Evolutionary conservation across 30 jellyfish, hydroid and myxozoan genomes (phyloP).

Genomic region (Nemopilema nomurai): DNA sequence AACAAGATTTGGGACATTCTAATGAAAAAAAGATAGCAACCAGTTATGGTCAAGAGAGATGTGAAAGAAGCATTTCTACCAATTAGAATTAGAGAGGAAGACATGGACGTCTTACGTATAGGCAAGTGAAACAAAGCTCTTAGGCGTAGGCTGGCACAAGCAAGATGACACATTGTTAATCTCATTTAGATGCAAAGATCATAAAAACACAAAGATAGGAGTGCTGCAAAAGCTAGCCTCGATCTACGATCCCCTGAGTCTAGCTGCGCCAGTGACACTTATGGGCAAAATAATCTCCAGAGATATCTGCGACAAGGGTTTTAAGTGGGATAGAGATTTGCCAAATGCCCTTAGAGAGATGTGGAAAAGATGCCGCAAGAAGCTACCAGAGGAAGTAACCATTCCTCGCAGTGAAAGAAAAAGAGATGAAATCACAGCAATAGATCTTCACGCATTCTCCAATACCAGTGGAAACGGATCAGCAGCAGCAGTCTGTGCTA

Average conservation of each 20-base stretch:
- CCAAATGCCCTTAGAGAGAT: constrained; percentile 10
- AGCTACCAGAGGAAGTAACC: constrained; percentile 28
- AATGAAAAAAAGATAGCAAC: constrained; percentile 13
- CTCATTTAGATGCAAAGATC: constrained; percentile 15
- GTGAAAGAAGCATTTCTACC: constrained; percentile 11
- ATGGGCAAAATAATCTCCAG: constrained; percentile 46
- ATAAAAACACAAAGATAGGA: constrained; percentile 53
- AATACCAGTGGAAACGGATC: constrained; percentile 53
- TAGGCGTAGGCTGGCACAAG: constrained; percentile 64
- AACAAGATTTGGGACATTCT: constrained; percentile 18
- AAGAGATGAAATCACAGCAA: not conserved
- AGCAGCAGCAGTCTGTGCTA: constrained; percentile 39
- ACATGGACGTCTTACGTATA: not conserved
- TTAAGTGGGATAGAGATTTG: constrained; percentile 55
- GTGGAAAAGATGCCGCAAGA: constrained; percentile 18
- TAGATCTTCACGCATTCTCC: constrained; percentile 46
- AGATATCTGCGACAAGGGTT: constrained; percentile 37
- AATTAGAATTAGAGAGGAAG: constrained; percentile 1
- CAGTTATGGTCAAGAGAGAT: not conserved
- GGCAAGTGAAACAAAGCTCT: constrained; percentile 31
- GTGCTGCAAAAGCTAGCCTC: constrained; percentile 47
- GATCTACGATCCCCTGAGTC: constrained; percentile 59
- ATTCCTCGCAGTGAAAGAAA: constrained; percentile 35
- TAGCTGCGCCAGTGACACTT: constrained; percentile 60
- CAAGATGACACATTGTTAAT: constrained; percentile 22